Evolutionary conservation across 2,888 invertebrate species (phyloP), one percentile per base, ranked within the genome.

Genomic region (Zygothrica quintamaculata): DNA sequence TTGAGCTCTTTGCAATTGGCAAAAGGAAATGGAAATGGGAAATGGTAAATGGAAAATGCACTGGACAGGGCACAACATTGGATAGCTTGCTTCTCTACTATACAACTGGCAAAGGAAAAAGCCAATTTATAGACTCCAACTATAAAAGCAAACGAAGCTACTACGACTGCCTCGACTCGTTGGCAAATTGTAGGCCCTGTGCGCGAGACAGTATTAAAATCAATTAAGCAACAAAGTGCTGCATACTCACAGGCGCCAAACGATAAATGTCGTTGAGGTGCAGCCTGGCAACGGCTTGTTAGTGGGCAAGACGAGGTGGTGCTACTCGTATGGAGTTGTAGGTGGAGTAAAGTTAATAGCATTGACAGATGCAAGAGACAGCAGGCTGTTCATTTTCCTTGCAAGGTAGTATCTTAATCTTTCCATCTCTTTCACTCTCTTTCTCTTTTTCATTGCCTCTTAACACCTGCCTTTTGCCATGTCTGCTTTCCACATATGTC

Each of bases 191-290:
- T 69, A 72, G 68, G 71, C 72, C 60, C 64, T 61, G 60, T 48
- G 65, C 66, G 74, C 68, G 73, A 71, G 75, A 75, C 67, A 84
- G 77, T 65, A 84, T 84, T 86, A 75, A 86, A 88, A 87, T 88
- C 88, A 88, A 88, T 88, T 88, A 88, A 87, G 84, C 76, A 84
- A 84, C 85, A 88, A 86, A 88, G 80, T 81, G 84, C 80, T 73
- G 65, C 80, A 73, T 78, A 78, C 78, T 70, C 65, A 64, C 67
- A 64, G 75, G 73, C 73, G 67, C 65, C 75, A 65, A 68, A 52
- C 73, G 80, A 77, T 75, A 80, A 77, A 84, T 84, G 84, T 80
- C 69, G 56, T 69, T 48, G 71, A 64, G 58, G 56, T 59, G 58
- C 62, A 61, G 13, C 6, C 18, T 43, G 55, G 60, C 64, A 50